phyloP scores from a whole-genome alignment of 2,113 vertebrate genomes.

The Oenanthe melanoleuca region DNA sequence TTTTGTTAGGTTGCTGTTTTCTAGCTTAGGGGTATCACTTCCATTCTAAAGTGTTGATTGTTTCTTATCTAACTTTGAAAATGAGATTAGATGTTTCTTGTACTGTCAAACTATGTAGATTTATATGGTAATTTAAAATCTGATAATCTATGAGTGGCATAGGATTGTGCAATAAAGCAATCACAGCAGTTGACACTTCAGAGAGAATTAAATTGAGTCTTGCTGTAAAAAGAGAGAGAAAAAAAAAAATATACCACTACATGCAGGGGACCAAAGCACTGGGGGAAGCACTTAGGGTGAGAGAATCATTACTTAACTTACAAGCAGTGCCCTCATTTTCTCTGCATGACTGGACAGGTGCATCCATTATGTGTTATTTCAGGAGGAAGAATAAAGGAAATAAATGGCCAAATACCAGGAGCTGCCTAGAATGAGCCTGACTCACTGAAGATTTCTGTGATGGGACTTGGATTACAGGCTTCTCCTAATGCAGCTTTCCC shows the following conservation, averaged over 20 bases:
- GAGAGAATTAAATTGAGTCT: slow-evolving; percentile 47
- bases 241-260: neutral
- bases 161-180: slow-evolving; percentile 68
- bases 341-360: slow-evolving; percentile 29
- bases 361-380: slow-evolving; percentile 60
- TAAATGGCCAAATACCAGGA: slow-evolving; percentile 30
- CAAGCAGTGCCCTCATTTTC: slow-evolving; percentile 44
- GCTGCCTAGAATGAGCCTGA: neutral
- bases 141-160: slow-evolving; percentile 68
- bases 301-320: slow-evolving; percentile 57
- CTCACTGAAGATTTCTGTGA: neutral
- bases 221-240: slow-evolving; percentile 20
- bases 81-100: slow-evolving; percentile 73
- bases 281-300: neutral
- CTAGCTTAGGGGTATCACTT: slow-evolving; percentile 68
- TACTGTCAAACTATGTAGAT: slow-evolving; percentile 67
- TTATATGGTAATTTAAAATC: slow-evolving; percentile 77
- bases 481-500: slow-evolving; percentile 13
- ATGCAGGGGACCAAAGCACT: neutral
- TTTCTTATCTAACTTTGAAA: slow-evolving; percentile 77
- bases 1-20: slow-evolving; percentile 61
- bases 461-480: slow-evolving; percentile 30
- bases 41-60: slow-evolving; percentile 69
- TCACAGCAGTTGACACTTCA: slow-evolving; percentile 58
- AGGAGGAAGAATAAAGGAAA: slow-evolving; percentile 46